Conservation (phyloP, 92 coral and sea anemone genomes). For the Bergia puertoricense region DNA sequence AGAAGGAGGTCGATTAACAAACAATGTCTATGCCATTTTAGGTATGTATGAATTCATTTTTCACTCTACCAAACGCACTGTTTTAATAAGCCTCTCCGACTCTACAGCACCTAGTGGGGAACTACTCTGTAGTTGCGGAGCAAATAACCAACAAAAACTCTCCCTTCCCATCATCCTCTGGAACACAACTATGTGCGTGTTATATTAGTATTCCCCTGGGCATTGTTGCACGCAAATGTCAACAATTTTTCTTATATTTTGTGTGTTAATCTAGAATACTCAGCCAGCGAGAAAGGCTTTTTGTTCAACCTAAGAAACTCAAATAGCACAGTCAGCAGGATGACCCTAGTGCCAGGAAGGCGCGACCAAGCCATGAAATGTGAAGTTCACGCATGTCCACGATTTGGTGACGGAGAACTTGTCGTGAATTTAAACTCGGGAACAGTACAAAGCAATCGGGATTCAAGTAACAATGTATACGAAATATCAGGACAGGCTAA, state of each 20-base stretch:
- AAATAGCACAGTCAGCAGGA: background rate
- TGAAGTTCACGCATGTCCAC: background rate
- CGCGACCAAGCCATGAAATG: slow-evolving; percentile 7
- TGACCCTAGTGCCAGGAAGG: background rate
- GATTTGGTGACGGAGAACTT: slow-evolving; percentile 5
- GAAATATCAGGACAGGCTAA: background rate
- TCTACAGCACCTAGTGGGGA: no score
- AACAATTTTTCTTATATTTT: background rate
- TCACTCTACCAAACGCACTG: background rate
- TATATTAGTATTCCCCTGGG: no score
- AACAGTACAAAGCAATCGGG: background rate
- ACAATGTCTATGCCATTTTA: background rate
- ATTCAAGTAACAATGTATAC: background rate
- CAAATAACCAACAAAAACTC: no score
- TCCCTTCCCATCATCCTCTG: no score
- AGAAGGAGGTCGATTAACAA: background rate
- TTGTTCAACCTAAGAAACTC: slow-evolving; percentile 5
- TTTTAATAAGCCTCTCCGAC: background rate
- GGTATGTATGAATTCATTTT: background rate
- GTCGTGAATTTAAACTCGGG: background rate
- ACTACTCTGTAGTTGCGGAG: no score
- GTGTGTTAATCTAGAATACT: background rate
- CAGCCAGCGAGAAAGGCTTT: slow-evolving; percentile 23
- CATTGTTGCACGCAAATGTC: no score
- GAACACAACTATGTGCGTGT: no score